Base-by-base conservation (phyloP, 2,888 invertebrate genomes). In the Leucoptera coffeella region DNA sequence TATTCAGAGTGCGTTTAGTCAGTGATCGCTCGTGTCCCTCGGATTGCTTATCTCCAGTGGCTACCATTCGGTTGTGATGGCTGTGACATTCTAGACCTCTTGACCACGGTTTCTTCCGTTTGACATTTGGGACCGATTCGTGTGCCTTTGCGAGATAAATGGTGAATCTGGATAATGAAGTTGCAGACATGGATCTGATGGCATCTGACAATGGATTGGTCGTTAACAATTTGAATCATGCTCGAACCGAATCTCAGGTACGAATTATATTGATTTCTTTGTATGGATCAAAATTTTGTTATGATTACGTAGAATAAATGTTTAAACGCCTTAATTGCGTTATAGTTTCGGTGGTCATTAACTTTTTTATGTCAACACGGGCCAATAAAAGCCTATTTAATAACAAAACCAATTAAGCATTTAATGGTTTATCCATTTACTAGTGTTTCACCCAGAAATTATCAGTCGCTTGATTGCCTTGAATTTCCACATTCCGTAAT, bases 161-260 rank as follows among this genome's bases (percentile, higher is more conserved):
- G 39, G 36, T 40, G 38, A 25, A 22, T 11, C 13, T 47, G 54
- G 55, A 62, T 55, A 42, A 64, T 61, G 62, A 45, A 39, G 45
- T 38, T 45, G 43, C 41, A 46, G 43, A 42, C 38, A 69, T 69
- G 69, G 69, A 69, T 59, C 54, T 58, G 41, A 58, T 61, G 54
- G 50, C 57, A 40, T 39, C 61, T 44, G 69, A 71, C 47, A 64
- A 54, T 55, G 67, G 64, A 44, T 50, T 62, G 44, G 53, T 64
- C 49, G 64, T 61, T 50, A 69, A 69, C 47, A 71, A 69, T 59
- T 50, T 67, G 52, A 64, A 64, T 50, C 69, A 69, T 43, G 61
- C 54, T 54, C 64, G 67, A 47, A 65, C 47, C 45, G 69, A 71
- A 32, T 64, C 67, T 45, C 69, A 69, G 69, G 69, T 69, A 59